Base-by-base conservation (phyloP, 1,140 invertebrate species). In the Trichogramma pretiosum region DNA sequence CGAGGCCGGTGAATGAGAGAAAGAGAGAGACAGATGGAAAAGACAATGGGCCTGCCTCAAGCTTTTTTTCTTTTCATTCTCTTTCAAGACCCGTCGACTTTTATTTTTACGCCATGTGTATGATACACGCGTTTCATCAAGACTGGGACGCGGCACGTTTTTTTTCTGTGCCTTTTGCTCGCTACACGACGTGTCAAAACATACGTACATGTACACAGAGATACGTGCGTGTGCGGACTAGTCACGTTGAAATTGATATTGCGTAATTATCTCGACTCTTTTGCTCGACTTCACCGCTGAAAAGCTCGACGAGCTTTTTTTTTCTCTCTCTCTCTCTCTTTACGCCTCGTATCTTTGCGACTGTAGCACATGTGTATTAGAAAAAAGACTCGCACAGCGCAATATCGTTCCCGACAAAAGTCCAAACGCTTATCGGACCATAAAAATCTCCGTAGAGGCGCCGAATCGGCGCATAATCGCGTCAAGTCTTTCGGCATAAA, bases 261-360 rank as follows among this genome's bases (percentile, higher is more conserved):
- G 43, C 19, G 21, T 42, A 51, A 46, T 51, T 51, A 51, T 51
- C 49, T 35, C 43, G 38, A 9, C 3, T 8, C 49, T 51, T 51
- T 51, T 51, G 34, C 43, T 46, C 36, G 30, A 51, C 43, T 51
- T 46, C 42, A 41, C 43, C 14, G 21, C 13, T n/a, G n/a, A n/a
- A n/a, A 28, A 7, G 24, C 11, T 7, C 24, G 24, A 11, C 5
- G 11, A 7, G 5, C 24, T 28, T 28, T 28, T 28, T 28, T 7
- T 28, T 28, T 28, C 11, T 28, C 11, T n/a, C n/a, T 28, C 11
- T 28, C 24, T 28, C 11, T 28, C 24, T 28, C 24, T 28, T 11
- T 28, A 7, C 11, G 24, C 24, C 11, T 7, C 11, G 11, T 28
- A 28, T 28, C 24, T 28, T 28, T n/a, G n/a, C n/a, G n/a, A n/a